Evolutionary conservation across 1,140 invertebrate species (phyloP).

Genomic region (Pseudachorutes palmiensis): DNA sequence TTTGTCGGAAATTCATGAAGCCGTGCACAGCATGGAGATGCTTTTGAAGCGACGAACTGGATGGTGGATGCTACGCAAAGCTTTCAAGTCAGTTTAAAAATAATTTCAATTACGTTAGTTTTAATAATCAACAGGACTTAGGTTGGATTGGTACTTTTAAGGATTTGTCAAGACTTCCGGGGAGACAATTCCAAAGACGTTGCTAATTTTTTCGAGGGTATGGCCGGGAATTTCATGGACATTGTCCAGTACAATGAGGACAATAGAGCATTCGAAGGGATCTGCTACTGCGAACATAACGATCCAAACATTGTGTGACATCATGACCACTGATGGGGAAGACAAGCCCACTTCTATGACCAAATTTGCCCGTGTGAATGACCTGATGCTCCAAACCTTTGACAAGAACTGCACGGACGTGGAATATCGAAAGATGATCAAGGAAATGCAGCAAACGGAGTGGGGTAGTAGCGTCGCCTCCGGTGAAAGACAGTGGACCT

Average conservation of each 20-base stretch:
- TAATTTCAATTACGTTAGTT: background rate
- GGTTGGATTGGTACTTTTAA: slow-evolving; percentile 41
- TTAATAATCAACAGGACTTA: slow-evolving; percentile 12
- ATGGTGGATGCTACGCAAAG: slow-evolving; percentile 53
- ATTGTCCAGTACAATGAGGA: slow-evolving; percentile 93
- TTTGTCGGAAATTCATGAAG: slow-evolving; percentile 53
- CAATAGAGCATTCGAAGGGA: slow-evolving; percentile 62
- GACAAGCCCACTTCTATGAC: slow-evolving; percentile 49
- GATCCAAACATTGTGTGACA: slow-evolving; percentile 66
- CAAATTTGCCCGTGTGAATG: slow-evolving; percentile 64
- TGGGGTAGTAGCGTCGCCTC: slow-evolving; percentile 53
- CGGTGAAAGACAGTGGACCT: slow-evolving; percentile 43
- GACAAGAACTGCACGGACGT: slow-evolving; percentile 75
- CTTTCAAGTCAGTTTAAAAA: slow-evolving; percentile 53
- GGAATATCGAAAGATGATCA: slow-evolving; percentile 69
- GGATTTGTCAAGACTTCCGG: slow-evolving; percentile 68
- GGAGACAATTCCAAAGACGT: slow-evolving; percentile 59
- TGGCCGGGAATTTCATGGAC: slow-evolving; percentile 75
- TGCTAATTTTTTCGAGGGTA: slow-evolving; percentile 64
- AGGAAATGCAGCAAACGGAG: slow-evolving; percentile 57
- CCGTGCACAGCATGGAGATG: slow-evolving; percentile 55
- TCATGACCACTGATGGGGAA: slow-evolving; percentile 59
- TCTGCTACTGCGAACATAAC: slow-evolving; percentile 59
- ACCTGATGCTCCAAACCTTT: slow-evolving; percentile 56
- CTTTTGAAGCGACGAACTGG: slow-evolving; percentile 55